These are phyloP conservation scores for Leptinotarsa peninsularis DNA, from an alignment of 2,888 invertebrate species.

Conservation along the genomic window DNA sequence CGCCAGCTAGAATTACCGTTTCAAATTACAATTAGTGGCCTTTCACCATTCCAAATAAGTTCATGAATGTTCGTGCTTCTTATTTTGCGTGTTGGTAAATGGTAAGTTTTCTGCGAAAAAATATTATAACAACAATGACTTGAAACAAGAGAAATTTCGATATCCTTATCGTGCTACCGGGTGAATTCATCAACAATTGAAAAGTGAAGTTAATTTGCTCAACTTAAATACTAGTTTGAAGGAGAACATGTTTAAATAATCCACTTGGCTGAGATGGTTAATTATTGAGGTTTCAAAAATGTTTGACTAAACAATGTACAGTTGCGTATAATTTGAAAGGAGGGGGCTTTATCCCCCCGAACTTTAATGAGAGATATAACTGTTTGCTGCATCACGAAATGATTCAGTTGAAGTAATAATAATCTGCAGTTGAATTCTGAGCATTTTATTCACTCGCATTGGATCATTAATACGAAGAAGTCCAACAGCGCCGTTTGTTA, in stretches of 20 bases:
- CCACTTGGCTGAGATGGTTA: no score
- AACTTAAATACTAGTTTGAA: not conserved
- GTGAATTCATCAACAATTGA: not conserved
- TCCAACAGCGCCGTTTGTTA: no score
- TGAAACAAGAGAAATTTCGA: slow-evolving; percentile 12
- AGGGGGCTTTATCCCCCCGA: no score
- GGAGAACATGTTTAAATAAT: not conserved
- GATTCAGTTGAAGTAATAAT: no score
- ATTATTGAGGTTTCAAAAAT: no score
- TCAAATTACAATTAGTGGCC: slow-evolving; percentile 14
- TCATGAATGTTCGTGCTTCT: slow-evolving; percentile 18
- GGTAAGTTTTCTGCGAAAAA: slow-evolving; percentile 3
- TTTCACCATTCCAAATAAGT: slow-evolving; percentile 11
- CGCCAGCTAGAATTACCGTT: not conserved
- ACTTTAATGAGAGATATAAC: no score
- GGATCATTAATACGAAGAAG: no score
- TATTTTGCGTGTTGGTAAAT: slow-evolving; percentile 22
- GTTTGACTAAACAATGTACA: no score
- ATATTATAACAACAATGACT: slow-evolving; percentile 5
- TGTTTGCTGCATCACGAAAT: no score
- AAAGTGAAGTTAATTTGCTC: not conserved
- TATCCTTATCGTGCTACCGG: slow-evolving; percentile 3
- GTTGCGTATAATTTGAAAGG: no score
- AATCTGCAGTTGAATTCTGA: no score
- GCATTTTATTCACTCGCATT: no score